phyloP scores from a whole-genome alignment of 2,797 vertebrate species.

The Moxostoma hubbsi region DNA sequence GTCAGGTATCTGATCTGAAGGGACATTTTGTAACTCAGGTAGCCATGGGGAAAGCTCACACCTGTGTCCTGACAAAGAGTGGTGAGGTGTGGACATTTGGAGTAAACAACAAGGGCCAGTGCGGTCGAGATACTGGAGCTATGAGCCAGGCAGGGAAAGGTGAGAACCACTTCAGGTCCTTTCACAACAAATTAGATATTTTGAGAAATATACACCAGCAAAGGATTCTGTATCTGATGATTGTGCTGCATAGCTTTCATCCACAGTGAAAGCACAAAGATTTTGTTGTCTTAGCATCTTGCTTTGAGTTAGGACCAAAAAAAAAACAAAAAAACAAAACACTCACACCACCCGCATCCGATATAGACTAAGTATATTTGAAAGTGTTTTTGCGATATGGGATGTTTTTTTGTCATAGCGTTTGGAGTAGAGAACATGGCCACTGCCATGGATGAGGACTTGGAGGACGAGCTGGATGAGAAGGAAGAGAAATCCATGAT shows the following conservation, averaged over 20 bases:
- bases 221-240: neutral
- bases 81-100: conserved; percentile 99
- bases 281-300: neutral
- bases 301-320: too few relatives aligned
- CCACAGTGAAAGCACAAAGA: too few relatives aligned
- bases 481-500: conserved; percentile 99
- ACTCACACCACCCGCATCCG: too few relatives aligned
- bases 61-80: conserved; percentile 94
- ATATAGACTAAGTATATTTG: neutral
- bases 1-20: conserved; percentile 96
- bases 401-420: conserved; percentile 64
- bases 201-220: neutral
- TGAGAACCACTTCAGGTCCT: conserved; percentile 60
- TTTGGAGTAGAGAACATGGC: conserved; percentile 99
- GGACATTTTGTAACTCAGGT: conserved; percentile 97
- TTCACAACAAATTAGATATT: neutral
- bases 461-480: conserved; percentile 97
- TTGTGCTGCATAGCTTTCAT: too few relatives aligned
- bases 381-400: neutral
- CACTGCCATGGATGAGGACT: conserved; percentile 98
- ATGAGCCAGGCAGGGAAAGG: conserved; percentile 97
- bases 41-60: conserved; percentile 98
- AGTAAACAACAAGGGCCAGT: conserved; percentile 98
- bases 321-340: too few relatives aligned
- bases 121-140: conserved; percentile 95